phyloP scores from a whole-genome alignment of 2,113 vertebrate species.

The Penelope pileata region DNA sequence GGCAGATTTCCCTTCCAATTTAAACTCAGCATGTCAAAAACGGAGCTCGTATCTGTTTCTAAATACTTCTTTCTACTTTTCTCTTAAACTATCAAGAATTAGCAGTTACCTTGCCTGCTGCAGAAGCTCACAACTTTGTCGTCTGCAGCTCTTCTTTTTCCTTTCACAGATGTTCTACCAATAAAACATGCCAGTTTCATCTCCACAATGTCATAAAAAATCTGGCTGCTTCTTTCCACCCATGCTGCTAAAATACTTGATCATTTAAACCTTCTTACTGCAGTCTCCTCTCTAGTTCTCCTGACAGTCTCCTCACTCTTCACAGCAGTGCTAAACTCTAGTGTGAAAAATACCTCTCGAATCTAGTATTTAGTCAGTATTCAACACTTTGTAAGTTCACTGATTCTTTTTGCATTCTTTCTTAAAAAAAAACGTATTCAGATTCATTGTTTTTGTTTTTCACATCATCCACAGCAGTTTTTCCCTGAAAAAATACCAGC shows the following conservation, averaged over 20 bases:
- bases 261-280: not conserved
- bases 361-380: not conserved
- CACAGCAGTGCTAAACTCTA: not conserved
- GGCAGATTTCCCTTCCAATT: not conserved
- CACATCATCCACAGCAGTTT: not conserved
- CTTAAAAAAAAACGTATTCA: not conserved
- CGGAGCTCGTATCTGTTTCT: not conserved
- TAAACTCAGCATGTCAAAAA: not conserved
- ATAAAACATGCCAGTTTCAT: conserved; percentile 18
- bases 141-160: not conserved
- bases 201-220: not conserved
- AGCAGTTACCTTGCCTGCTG: not conserved
- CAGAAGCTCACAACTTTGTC: conserved; percentile 8
- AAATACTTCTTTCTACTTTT: not conserved
- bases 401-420: not conserved
- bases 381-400: not conserved
- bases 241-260: not conserved
- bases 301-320: not conserved
- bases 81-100: not conserved
- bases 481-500: not conserved
- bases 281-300: not conserved
- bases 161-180: conserved; percentile 52
- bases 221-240: conserved; percentile 6
- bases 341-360: not conserved
- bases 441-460: not conserved